A percentile compares a stretch with the other conserved stretches of the same genome.
Evolutionary conservation across 53 echinoderm and acorn worm species (phyloP).

Genomic region (Pentamera pediparva): DNA sequence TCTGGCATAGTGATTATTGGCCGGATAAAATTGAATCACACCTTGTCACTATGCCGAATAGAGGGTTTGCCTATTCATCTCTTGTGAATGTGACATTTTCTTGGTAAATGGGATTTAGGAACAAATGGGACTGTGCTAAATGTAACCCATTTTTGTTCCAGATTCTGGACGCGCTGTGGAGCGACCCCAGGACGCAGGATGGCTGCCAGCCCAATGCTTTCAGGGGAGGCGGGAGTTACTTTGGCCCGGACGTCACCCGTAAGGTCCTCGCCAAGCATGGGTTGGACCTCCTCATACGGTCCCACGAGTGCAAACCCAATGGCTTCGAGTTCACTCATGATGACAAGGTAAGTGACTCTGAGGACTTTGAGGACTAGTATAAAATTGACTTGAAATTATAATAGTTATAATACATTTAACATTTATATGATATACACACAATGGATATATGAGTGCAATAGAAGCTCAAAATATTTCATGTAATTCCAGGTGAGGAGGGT

Average conservation of each 20-base stretch:
- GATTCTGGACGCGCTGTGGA: conserved; percentile 92
- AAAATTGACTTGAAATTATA: too few species aligned
- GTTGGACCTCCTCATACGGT: conserved; percentile 80
- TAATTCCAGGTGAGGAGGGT: too few species aligned
- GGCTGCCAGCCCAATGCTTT: conserved; percentile 94
- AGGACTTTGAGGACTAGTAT: too few species aligned
- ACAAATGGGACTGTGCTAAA: background rate
- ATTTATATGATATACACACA: too few species aligned
- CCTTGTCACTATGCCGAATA: too few species aligned
- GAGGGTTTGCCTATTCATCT: too few species aligned
- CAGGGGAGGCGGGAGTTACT: conserved; percentile 93
- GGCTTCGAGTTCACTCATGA: conserved; percentile 89
- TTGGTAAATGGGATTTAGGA: background rate
- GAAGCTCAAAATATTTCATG: too few species aligned
- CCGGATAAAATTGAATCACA: too few species aligned
- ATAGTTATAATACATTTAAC: too few species aligned
- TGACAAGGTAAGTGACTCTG: conserved; percentile 59
- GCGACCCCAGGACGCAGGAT: conserved; percentile 77
- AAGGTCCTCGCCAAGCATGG: conserved; percentile 85
- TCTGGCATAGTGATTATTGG: too few species aligned
- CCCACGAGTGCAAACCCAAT: conserved; percentile 90
- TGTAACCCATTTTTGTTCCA: background rate
- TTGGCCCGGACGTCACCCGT: conserved; percentile 86
- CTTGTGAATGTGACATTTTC: background rate
- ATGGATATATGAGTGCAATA: too few species aligned